A percentile compares a stretch with the other conserved stretches of the same genome.
Conservation (phyloP, 2,113 vertebrate species). For the Mixornis gularis region DNA sequence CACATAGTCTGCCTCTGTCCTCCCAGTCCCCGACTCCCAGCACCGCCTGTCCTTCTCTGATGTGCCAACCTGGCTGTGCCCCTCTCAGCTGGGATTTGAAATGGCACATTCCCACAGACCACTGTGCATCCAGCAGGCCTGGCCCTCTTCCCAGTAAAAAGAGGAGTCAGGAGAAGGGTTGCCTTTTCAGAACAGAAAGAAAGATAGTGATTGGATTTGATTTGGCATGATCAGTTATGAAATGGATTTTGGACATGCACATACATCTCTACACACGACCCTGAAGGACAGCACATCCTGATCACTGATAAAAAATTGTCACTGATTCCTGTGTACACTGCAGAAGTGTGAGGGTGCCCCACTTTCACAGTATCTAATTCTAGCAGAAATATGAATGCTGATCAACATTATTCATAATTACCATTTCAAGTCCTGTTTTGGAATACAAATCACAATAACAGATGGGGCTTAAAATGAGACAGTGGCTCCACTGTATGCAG, state of each 20-base stretch:
- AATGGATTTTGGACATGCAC: neutral
- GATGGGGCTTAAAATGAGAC: neutral
- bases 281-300: neutral
- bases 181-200: neutral
- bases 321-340: neutral
- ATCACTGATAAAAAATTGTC: neutral
- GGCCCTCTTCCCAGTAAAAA: neutral
- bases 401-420: neutral
- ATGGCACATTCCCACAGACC: neutral
- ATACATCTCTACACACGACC: neutral
- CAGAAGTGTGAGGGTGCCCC: neutral
- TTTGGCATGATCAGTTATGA: neutral
- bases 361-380: neutral
- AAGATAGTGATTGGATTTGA: neutral
- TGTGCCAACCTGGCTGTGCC: neutral
- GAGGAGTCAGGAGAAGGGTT: neutral
- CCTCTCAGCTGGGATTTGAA: neutral
- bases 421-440: neutral
- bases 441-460: slow-evolving; percentile 11
- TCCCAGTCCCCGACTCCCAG: accelerated
- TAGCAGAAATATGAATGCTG: neutral
- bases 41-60: neutral
- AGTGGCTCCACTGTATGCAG: neutral
- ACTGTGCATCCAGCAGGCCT: neutral
- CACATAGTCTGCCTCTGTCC: neutral